A percentile compares a stretch with the other conserved stretches of the same genome.
phyloP scores from a whole-genome alignment of 2,888 invertebrate species.

The Trichopria drosophilae region DNA sequence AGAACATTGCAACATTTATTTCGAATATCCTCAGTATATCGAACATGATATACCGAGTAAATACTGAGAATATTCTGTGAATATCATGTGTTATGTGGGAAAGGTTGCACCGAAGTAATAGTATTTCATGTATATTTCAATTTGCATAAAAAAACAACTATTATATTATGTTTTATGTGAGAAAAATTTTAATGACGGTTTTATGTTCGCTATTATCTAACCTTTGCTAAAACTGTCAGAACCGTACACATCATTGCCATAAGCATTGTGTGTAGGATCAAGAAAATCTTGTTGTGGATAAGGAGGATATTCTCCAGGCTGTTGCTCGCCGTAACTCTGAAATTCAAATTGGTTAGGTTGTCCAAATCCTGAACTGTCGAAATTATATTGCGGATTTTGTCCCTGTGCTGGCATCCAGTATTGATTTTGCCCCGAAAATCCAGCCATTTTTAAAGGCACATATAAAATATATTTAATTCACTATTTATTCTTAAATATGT shows the following conservation, averaged over 20 bases:
- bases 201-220: too few species aligned
- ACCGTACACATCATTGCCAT: conserved; percentile 44
- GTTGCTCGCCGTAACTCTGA: conserved; percentile 49
- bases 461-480: background rate
- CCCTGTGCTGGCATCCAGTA: conserved; percentile 47
- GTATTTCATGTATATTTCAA: too few species aligned
- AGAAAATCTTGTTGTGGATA: conserved; percentile 48
- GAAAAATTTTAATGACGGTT: too few species aligned
- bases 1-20: too few species aligned
- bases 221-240: conserved; percentile 50
- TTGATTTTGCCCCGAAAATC: conserved; percentile 48
- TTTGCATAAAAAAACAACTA: too few species aligned
- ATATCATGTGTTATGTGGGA: too few species aligned
- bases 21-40: too few species aligned
- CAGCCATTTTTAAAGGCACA: conserved; percentile 43
- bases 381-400: conserved; percentile 58
- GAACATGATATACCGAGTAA: too few species aligned
- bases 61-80: too few species aligned
- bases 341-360: conserved; percentile 58
- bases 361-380: conserved; percentile 61
- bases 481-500: background rate
- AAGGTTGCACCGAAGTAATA: too few species aligned
- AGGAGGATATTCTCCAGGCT: conserved; percentile 42
- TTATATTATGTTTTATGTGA: too few species aligned
- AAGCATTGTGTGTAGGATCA: conserved; percentile 48